A percentile compares a stretch with the other conserved stretches of the same genome.
These are phyloP conservation scores for Punctoribates punctum DNA, from an alignment of 2,888 invertebrate genomes.

Conservation along the genomic window DNA sequence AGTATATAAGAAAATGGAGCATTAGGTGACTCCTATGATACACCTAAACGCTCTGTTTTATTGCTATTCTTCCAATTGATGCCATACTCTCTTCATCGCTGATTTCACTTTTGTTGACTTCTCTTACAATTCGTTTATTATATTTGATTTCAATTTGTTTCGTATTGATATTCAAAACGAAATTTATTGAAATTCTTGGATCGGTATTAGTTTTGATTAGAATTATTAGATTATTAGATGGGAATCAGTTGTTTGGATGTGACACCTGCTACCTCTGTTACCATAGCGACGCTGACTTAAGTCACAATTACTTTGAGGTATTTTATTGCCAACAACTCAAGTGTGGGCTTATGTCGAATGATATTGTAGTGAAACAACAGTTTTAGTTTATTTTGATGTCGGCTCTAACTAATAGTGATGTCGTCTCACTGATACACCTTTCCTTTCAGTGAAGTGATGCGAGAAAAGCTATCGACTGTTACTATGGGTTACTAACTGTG, in stretches of 20 bases:
- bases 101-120: not conserved
- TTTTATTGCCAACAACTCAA: constrained; percentile 12
- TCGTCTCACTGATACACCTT: not conserved
- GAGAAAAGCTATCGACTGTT: constrained; percentile 22
- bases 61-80: not conserved
- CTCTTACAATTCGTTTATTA: too few relatives aligned
- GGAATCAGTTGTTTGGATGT: not conserved
- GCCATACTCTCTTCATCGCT: not conserved
- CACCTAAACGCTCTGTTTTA: constrained; percentile 1
- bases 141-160: too few relatives aligned
- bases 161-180: too few relatives aligned
- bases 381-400: constrained; percentile 13
- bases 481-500: not conserved
- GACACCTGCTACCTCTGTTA: constrained; percentile 16
- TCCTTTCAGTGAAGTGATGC: constrained; percentile 7
- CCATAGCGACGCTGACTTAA: not conserved
- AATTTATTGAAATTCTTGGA: not conserved
- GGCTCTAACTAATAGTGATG: constrained; percentile 8
- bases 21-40: constrained; percentile 1
- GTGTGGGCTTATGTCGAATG: not conserved
- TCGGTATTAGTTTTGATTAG: not conserved
- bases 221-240: not conserved
- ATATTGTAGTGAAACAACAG: not conserved
- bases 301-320: constrained; percentile 22
- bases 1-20: not conserved